Evolutionary conservation across 1,140 invertebrate species (phyloP).

Genomic region (Delia radicum): DNA sequence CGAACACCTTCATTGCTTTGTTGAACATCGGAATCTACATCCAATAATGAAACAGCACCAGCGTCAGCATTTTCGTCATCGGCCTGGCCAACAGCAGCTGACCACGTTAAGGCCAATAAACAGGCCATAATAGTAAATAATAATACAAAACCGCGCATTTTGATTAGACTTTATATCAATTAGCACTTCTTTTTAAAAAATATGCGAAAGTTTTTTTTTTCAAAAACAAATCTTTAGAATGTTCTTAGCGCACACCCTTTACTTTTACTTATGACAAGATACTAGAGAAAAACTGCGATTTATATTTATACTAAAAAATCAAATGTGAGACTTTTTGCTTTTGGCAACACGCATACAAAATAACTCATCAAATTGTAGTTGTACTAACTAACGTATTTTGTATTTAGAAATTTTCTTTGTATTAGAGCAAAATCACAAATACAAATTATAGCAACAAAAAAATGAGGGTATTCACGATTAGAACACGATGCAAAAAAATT

Average conservation of each 20-base stretch:
- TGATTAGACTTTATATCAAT: not conserved
- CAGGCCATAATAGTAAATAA: not conserved
- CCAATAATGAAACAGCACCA: not conserved
- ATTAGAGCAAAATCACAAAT: not conserved
- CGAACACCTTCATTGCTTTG: not conserved
- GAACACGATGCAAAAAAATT: no score
- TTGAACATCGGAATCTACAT: not conserved
- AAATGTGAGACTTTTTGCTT: not conserved
- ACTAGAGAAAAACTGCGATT: not conserved
- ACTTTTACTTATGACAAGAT: not conserved
- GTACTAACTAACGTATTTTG: no score
- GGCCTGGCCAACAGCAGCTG: not conserved
- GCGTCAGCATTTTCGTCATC: not conserved
- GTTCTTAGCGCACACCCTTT: not conserved
- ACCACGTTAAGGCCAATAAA: not conserved
- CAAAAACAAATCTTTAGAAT: not conserved
- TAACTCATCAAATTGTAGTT: no score
- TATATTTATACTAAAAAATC: not conserved
- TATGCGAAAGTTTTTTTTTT: not conserved
- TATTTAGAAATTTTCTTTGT: no score
- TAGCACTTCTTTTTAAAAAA: not conserved
- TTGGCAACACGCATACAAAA: no score
- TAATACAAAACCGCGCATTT: constrained; percentile 8
- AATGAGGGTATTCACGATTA: no score
- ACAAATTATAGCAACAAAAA: no score